Conservation (phyloP, 1,140 invertebrate species). For the Drosophila suzukii region DNA sequence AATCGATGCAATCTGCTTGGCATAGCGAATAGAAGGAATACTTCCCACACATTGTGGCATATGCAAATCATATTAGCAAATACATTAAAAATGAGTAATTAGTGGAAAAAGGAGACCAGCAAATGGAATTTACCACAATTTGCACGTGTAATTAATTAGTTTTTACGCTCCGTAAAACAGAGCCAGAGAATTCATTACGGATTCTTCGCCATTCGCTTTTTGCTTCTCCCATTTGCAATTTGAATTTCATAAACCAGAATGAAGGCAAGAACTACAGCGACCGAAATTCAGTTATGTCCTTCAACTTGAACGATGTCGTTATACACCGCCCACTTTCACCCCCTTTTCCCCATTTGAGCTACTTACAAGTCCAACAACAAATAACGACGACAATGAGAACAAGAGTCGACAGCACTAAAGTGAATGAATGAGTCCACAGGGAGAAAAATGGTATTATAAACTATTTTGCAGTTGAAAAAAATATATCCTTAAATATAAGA, state of each 20-base stretch:
- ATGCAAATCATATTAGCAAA: conserved; percentile 34
- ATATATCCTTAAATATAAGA: neutral
- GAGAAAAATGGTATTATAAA: neutral
- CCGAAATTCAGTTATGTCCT: conserved; percentile 62
- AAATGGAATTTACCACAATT: conserved; percentile 73
- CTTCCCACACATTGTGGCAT: neutral
- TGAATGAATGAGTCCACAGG: conserved; percentile 25
- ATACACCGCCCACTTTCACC: conserved; percentile 11
- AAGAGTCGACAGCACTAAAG: conserved; percentile 37
- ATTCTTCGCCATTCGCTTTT: conserved; percentile 37
- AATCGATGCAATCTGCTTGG: conserved; percentile 67
- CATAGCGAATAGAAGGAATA: neutral
- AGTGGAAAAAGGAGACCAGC: conserved; percentile 23
- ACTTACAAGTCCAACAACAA: conserved; percentile 53
- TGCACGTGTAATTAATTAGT: conserved; percentile 79
- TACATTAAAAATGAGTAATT: conserved; percentile 39
- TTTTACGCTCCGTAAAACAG: conserved; percentile 45
- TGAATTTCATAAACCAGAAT: conserved; percentile 77
- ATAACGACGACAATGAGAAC: conserved; percentile 48
- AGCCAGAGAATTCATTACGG: conserved; percentile 39
- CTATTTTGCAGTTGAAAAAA: neutral
- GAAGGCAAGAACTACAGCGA: conserved; percentile 28
- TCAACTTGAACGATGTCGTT: conserved; percentile 68
- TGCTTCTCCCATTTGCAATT: conserved; percentile 52
- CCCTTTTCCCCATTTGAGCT: conserved; percentile 45